Conservation (phyloP, 2,113 vertebrate species). For the Tyrannus savana region DNA sequence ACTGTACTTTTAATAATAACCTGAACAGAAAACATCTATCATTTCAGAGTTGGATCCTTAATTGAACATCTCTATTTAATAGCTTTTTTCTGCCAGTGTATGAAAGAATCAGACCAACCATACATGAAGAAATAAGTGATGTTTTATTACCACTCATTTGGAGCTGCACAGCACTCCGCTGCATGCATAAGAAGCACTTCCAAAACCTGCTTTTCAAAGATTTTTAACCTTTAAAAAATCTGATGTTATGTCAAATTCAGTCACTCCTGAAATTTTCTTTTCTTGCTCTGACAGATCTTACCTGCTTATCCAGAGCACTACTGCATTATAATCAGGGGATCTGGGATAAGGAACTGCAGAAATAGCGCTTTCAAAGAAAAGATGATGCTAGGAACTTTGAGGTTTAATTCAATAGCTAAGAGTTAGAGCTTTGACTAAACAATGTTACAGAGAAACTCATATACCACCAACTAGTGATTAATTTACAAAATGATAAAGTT, state of each 20-base stretch:
- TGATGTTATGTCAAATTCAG: background rate
- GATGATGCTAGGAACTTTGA: background rate
- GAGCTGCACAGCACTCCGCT: background rate
- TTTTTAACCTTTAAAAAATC: conserved; percentile 11
- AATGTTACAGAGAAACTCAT: background rate
- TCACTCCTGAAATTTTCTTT: background rate
- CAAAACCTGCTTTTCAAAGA: background rate
- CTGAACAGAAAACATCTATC: background rate
- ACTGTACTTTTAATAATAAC: background rate
- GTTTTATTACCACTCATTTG: background rate
- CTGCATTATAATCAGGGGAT: background rate
- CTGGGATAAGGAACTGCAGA: background rate
- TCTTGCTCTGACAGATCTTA: background rate
- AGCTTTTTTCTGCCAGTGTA: background rate
- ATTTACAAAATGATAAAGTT: background rate
- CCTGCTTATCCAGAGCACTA: background rate
- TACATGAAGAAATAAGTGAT: background rate
- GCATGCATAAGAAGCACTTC: background rate
- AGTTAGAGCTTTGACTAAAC: background rate
- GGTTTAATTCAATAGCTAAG: background rate
- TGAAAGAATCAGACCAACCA: background rate
- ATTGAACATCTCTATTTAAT: background rate
- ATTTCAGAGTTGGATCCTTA: background rate
- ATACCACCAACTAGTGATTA: background rate
- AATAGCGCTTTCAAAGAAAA: background rate